Percentiles rank a stretch among this genome's conserved stretches.
Evolutionary conservation across 37 sponge, comb jelly and placozoan species (phyloP).

Genomic region (Aphrocallistes beatrix): DNA sequence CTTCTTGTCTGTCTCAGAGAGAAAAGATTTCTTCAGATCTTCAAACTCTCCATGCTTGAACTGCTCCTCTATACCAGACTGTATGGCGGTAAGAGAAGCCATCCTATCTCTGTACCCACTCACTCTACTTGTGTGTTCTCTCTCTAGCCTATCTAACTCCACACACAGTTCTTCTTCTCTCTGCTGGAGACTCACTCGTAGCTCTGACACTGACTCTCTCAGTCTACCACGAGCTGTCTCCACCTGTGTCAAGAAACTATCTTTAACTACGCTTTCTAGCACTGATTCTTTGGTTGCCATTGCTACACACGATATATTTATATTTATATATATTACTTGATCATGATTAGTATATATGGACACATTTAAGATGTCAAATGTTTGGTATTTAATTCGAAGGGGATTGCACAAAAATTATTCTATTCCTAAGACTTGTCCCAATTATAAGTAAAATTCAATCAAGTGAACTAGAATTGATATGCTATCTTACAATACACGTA

Average conservation of each 20-base stretch:
- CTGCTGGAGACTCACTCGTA: not conserved
- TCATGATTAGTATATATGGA: no score
- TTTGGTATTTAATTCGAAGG: no score
- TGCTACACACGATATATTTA: no score
- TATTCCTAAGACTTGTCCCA: no score
- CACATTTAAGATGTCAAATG: no score
- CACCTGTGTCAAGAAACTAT: not conserved
- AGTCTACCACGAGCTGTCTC: not conserved
- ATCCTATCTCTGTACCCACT: not conserved
- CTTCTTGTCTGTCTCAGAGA: not conserved
- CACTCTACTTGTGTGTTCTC: not conserved
- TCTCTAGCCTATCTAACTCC: not conserved
- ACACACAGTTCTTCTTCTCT: not conserved
- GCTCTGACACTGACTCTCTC: not conserved
- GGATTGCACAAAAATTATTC: no score
- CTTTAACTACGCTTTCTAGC: no score
- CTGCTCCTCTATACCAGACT: not conserved
- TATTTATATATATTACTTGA: no score
- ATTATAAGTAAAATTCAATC: no score
- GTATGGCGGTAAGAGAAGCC: not conserved
- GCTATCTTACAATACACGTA: no score
- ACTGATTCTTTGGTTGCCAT: no score
- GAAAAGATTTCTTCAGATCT: not conserved
- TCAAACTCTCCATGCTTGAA: not conserved
- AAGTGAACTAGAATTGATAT: no score